Conservation (phyloP, 2,113 vertebrate species). For the Ciconia stormi region DNA sequence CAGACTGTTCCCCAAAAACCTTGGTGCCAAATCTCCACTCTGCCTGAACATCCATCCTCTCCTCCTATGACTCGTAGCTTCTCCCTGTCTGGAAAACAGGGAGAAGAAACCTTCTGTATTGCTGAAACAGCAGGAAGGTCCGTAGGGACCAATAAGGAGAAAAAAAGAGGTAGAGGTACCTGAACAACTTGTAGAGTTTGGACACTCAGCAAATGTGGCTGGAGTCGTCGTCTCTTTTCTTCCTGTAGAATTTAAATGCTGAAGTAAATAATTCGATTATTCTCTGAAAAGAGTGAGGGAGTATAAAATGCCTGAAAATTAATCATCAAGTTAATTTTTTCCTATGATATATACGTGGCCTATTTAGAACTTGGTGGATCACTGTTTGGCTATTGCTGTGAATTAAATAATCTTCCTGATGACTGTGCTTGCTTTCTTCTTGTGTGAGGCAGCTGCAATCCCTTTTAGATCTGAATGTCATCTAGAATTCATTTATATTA, state of each 20-base stretch:
- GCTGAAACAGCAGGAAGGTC: neutral
- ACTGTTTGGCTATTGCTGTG: neutral
- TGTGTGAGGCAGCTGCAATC: neutral
- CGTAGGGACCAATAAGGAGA: neutral
- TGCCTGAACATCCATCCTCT: conserved; percentile 39
- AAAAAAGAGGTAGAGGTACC: neutral
- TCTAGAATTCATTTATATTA: neutral
- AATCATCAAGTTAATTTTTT: neutral
- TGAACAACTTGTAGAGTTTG: conserved; percentile 57
- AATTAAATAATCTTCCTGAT: neutral
- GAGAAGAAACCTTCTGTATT: neutral
- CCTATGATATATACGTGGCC: neutral
- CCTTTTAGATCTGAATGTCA: neutral
- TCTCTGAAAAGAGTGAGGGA: neutral
- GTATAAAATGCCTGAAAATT: neutral
- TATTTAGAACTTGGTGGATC: neutral
- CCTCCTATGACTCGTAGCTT: conserved; percentile 48
- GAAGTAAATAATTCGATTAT: neutral
- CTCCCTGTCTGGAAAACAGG: conserved; percentile 50
- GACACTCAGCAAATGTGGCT: neutral
- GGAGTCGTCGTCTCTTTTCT: neutral
- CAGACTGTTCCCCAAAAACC: conserved; percentile 62
- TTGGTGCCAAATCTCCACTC: conserved; percentile 62
- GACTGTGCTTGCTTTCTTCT: neutral
- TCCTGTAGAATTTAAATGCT: conserved; percentile 32